Evolutionary conservation across 2,113 vertebrate species (phyloP), one percentile per base, ranked within the genome.

Genomic region (Glaucomys volans): DNA sequence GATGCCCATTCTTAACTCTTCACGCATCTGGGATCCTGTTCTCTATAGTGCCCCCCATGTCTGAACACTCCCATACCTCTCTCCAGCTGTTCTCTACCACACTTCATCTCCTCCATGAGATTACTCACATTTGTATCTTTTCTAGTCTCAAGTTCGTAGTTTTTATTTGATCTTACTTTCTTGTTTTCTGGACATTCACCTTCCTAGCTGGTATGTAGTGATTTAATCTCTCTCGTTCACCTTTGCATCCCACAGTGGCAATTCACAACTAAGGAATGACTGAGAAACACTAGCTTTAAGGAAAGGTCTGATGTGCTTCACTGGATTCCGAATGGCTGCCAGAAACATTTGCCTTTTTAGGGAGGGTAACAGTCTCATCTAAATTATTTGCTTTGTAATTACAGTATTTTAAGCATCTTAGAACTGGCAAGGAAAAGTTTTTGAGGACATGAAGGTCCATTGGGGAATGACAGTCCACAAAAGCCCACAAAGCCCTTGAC

Each of bases 321-420:
- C 72, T 72, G 59, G 59, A 72, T 59, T 89, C 30, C 47, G 52
- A 96, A 42, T 79, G 47, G 47, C 40, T 87, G 42, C 50, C 52
- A 52, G 47, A 89, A 87, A 77, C 37, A 20, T 50, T 64, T 86
- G 59, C n/a, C 32, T 76, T 83, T 82, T n/a, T 47, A 40, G 71
- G 90, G 35, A 91, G 32, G 24, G 10, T 35, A 72, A 9, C 35
- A 24, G 67, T 93, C 20, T 86, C 35, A n/a, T 77, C 44, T 57
- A 88, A 77, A 85, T 42, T n/a, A 88, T 35, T 20, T 66, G 59
- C 8, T 47, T 80, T 80, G 3, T 72, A 77, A 28, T 79, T 32
- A 20, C 44, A 84, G 77, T 64, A 42, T 66, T 50, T n/a, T 82
- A 69, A 76, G 37, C 24, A 1, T 50, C 35, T 2, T 28, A 30